Evolutionary conservation across 1,140 invertebrate genomes (phyloP).

Genomic region (Drosophila pallidifrons): DNA sequence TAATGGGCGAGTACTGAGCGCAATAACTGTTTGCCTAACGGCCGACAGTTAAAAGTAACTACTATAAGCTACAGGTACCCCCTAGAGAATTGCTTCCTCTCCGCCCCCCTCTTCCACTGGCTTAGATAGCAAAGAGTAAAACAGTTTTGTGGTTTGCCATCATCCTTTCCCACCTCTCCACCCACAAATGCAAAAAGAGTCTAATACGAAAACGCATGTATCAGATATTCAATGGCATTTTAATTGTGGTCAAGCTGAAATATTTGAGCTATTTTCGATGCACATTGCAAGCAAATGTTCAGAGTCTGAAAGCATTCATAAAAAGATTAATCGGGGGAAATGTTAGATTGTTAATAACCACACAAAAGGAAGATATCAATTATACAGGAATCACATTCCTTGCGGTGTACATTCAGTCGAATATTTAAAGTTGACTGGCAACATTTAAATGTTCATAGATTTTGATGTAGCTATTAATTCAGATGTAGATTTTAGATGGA

Average conservation of each 20-base stretch:
- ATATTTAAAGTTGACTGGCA: neutral
- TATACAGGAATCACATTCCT: slow-evolving; percentile 20
- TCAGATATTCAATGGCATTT: slow-evolving; percentile 63
- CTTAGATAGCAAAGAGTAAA: slow-evolving; percentile 33
- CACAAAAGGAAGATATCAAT: slow-evolving; percentile 24
- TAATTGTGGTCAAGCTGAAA: slow-evolving; percentile 71
- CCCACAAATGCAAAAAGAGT: neutral
- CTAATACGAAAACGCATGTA: slow-evolving; percentile 41
- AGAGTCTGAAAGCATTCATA: neutral
- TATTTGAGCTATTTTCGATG: slow-evolving; percentile 30
- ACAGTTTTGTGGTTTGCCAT: slow-evolving; percentile 33
- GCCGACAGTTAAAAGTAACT: slow-evolving; percentile 74
- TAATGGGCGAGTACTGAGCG: slow-evolving; percentile 70
- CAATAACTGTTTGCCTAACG: slow-evolving; percentile 80
- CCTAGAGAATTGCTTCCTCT: slow-evolving; percentile 8
- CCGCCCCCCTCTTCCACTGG: neutral
- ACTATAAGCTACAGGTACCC: slow-evolving; percentile 73
- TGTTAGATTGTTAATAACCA: neutral
- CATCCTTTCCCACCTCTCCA: neutral
- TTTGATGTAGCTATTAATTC: too few species aligned
- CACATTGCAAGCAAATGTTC: slow-evolving; percentile 19
- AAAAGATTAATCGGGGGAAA: neutral
- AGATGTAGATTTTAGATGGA: too few species aligned
- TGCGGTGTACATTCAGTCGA: neutral
- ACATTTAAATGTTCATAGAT: neutral